Evolutionary conservation across 2,797 vertebrate species (phyloP), one percentile per base, ranked within the genome.

Genomic region (Coranthus polyacanthus): DNA sequence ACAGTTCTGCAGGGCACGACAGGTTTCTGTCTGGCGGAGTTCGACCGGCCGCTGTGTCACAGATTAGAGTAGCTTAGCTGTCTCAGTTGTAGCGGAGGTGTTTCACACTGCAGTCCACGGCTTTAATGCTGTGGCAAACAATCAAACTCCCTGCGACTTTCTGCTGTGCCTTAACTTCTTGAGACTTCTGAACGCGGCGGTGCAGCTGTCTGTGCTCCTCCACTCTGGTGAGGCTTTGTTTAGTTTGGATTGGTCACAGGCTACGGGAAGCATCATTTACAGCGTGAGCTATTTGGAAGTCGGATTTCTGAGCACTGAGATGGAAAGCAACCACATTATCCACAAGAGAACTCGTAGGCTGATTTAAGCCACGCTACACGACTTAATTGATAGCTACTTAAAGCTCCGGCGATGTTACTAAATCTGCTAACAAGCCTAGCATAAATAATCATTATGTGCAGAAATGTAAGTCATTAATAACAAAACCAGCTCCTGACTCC

Each of bases 1-100:
- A 12, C 63, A 85, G 80, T 87, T 79, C 65, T 84, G 82, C 68
- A 71, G 83, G 88, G 88, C 49, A 52, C 67, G 72, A 87, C 90
- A 86, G 83, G 69, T 87, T n/a, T 88, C 79, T 88, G 87, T 90
- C 88, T 90, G 82, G 76, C 63, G 50, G 34, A 53, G 73, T 72
- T 75, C 49, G 45, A 72, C 72, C 46, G 36, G 72, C 66, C 17
- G 20, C 49, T 54, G 58, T 84, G 78, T 87, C 84, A 73, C 68
- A 76, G 78, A 88, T 83, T 74, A 72, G 39, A 60, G 17, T 3
- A 59, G 11, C 18, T 63, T 38, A 60, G 53, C 52, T 46, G 63
- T 74, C 52, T 66, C 62, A 37, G 24, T 22, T 22, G 22, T 24
- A 62, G 53, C 59, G 32, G 42, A 55, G 55, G 65, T 26, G 52